These are phyloP conservation scores for Elymnias hypermnestra DNA, from an alignment of 1,140 invertebrate species.

Conservation along the genomic window DNA sequence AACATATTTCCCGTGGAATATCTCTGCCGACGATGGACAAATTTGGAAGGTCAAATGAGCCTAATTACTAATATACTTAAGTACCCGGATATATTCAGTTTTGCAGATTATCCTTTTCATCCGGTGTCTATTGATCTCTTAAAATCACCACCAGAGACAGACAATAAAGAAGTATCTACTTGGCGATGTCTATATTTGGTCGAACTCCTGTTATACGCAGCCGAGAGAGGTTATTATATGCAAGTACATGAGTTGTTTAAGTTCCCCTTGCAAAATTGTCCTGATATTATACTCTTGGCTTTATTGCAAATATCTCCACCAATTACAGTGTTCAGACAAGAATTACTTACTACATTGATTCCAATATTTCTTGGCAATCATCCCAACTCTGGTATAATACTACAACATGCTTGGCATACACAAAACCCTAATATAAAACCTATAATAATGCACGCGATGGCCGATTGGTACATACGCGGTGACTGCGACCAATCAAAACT, in stretches of 20 bases:
- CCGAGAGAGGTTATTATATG: conserved; percentile 88
- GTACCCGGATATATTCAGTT: conserved; percentile 95
- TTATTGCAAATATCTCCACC: conserved; percentile 90
- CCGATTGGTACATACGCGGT: conserved; percentile 95
- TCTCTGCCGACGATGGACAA: conserved; percentile 93
- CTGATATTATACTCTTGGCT: conserved; percentile 93
- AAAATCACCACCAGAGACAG: conserved; percentile 93
- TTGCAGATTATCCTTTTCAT: conserved; percentile 92
- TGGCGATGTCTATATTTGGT: conserved; percentile 96
- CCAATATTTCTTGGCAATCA: conserved; percentile 96
- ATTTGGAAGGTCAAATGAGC: conserved; percentile 94
- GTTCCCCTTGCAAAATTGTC: conserved; percentile 93
- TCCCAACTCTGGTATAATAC: conserved; percentile 93
- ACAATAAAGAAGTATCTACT: conserved; percentile 93
- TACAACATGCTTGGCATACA: conserved; percentile 95
- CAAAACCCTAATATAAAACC: conserved; percentile 85
- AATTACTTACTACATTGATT: conserved; percentile 89
- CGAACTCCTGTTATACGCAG: conserved; percentile 90
- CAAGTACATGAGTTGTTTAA: conserved; percentile 94
- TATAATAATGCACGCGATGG: conserved; percentile 97
- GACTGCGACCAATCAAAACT: conserved; percentile 95
- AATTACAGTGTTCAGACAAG: conserved; percentile 86
- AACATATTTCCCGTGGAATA: conserved; percentile 92
- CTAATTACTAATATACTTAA: conserved; percentile 91
- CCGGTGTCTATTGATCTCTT: conserved; percentile 91